A percentile compares a stretch with the other conserved stretches of the same genome.
Conservation (phyloP, 2,888 invertebrate species). For the Petrophora chlorosata region DNA sequence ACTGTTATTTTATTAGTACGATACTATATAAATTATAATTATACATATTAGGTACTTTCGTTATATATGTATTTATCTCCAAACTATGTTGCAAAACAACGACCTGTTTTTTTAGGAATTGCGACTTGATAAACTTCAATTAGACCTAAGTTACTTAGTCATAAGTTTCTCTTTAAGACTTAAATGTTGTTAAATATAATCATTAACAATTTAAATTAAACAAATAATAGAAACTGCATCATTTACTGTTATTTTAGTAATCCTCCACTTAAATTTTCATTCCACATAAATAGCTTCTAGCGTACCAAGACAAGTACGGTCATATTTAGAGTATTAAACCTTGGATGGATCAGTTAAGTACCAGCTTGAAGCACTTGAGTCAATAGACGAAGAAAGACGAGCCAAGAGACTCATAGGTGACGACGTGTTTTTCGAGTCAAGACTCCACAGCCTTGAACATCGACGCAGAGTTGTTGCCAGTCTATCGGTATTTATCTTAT, state of each 20-base stretch:
- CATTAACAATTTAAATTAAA: conserved; percentile 39
- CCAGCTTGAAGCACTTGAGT: no score
- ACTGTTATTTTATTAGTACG: no score
- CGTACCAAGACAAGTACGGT: background rate
- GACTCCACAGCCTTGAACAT: no score
- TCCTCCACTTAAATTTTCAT: conserved; percentile 2
- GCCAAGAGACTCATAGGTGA: no score
- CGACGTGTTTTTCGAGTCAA: no score
- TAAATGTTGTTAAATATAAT: conserved; percentile 36
- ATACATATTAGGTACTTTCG: no score
- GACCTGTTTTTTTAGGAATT: conserved; percentile 12
- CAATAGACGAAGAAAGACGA: no score
- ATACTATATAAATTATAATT: no score
- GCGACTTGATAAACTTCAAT: conserved; percentile 22
- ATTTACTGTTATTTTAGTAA: conserved; percentile 33
- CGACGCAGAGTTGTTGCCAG: no score
- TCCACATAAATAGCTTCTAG: background rate
- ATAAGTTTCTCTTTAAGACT: conserved; percentile 39
- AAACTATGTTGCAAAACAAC: background rate
- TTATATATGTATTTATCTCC: background rate
- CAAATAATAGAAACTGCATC: conserved; percentile 37
- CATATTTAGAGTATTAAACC: background rate
- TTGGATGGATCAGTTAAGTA: no score
- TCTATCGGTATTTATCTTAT: no score
- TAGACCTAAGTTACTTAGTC: conserved; percentile 21